These are phyloP conservation scores for Drosophila willistoni DNA, from an alignment of 1,140 invertebrate genomes.

Conservation along the genomic window DNA sequence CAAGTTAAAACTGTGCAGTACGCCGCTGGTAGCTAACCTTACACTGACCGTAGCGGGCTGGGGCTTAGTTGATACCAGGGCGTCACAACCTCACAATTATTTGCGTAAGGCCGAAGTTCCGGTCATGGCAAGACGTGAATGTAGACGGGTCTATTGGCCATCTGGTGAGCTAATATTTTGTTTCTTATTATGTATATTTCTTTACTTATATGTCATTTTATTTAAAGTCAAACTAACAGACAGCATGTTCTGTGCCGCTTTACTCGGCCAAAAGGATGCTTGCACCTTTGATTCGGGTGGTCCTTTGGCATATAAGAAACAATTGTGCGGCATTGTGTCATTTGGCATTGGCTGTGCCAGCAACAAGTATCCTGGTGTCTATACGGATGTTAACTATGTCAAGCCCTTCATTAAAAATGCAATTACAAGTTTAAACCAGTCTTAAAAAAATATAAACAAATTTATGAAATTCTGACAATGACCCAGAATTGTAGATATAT, in stretches of 20 bases:
- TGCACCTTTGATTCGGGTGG: constrained; percentile 73
- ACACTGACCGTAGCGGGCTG: constrained; percentile 54
- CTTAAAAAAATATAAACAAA: constrained; percentile 1
- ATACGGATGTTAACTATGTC: constrained; percentile 70
- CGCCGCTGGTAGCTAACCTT: neutral
- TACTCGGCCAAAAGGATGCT: constrained; percentile 53
- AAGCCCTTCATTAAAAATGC: constrained; percentile 49
- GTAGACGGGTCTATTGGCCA: constrained; percentile 21
- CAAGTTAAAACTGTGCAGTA: constrained; percentile 24
- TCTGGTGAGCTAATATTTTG: constrained; percentile 26
- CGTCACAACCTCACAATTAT: neutral
- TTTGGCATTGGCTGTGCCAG: constrained; percentile 69
- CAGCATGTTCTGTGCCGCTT: constrained; percentile 64
- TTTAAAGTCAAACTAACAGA: constrained; percentile 28
- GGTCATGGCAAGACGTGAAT: constrained; percentile 36
- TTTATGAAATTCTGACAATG: neutral
- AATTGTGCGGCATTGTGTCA: constrained; percentile 71
- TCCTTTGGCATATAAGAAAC: constrained; percentile 38
- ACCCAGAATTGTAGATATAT: neutral
- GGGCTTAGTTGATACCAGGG: constrained; percentile 32
- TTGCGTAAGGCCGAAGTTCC: constrained; percentile 53
- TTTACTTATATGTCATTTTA: neutral
- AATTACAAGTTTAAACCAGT: constrained; percentile 11
- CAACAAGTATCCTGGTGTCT: constrained; percentile 61
- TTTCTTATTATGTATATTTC: neutral